These are phyloP conservation scores for Phaonia tiefii DNA, from an alignment of 2,888 invertebrate genomes.

Conservation along the genomic window DNA sequence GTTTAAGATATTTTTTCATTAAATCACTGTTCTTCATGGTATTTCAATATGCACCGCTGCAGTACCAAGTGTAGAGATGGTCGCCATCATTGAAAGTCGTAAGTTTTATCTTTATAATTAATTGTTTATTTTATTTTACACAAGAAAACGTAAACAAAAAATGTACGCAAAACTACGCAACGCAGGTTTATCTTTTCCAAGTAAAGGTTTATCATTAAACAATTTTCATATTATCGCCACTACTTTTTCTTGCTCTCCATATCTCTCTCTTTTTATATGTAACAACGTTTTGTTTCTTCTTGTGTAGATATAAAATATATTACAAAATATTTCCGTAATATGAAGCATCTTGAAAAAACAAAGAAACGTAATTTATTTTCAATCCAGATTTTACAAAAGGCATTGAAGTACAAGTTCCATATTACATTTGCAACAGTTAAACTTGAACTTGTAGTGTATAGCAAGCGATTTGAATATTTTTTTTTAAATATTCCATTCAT, in stretches of 20 bases:
- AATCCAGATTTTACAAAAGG: background rate
- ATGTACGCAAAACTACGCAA: background rate
- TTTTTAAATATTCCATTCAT: background rate
- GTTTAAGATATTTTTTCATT: background rate
- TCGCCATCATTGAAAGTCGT: background rate
- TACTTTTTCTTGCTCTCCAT: background rate
- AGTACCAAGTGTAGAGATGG: background rate
- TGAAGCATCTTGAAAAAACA: background rate
- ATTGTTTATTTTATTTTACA: constrained; percentile 1
- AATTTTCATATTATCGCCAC: background rate
- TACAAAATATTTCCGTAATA: constrained; percentile 9
- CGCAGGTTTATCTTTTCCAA: background rate
- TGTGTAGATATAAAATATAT: too few relatives aligned
- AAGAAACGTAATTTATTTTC: background rate
- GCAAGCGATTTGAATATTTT: too few relatives aligned
- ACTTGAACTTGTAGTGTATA: background rate
- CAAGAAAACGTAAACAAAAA: background rate
- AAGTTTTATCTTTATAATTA: constrained; percentile 13
- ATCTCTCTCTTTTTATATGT: too few relatives aligned
- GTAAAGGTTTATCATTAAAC: background rate
- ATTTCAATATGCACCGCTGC: background rate
- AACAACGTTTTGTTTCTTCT: too few relatives aligned
- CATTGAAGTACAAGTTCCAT: background rate
- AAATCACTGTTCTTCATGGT: background rate
- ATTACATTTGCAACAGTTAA: background rate